Evolutionary conservation across 2,113 vertebrate genomes (phyloP).

Genomic region (Actenoides hombroni): DNA sequence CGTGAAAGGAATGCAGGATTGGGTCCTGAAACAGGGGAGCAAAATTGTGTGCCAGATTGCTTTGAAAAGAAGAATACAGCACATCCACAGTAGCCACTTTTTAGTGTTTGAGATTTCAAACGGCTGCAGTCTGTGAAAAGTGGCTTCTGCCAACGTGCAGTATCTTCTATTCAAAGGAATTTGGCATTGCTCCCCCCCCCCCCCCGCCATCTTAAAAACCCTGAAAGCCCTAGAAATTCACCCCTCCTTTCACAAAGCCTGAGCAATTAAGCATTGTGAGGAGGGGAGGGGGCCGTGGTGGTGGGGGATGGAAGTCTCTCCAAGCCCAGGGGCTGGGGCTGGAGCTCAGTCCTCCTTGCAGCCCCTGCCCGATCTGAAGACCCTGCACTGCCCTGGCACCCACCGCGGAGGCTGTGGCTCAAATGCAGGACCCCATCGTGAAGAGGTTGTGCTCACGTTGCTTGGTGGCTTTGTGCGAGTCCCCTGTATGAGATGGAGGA

Average conservation of each 20-base stretch:
- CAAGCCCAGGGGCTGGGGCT: neutral
- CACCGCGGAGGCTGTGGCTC: fast-evolving
- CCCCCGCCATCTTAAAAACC: neutral
- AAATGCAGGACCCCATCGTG: fast-evolving
- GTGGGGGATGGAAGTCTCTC: neutral
- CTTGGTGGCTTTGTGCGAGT: neutral
- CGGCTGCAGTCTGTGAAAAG: conserved; percentile 44
- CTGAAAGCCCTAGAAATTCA: conserved; percentile 36
- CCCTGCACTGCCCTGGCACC: neutral
- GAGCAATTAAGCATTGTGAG: neutral
- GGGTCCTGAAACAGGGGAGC: conserved; percentile 50
- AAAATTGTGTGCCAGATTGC: conserved; percentile 56
- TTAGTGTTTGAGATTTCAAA: conserved; percentile 66
- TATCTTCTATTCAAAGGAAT: conserved; percentile 57
- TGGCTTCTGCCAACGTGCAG: conserved; percentile 60
- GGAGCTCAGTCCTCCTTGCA: neutral
- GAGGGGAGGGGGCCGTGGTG: neutral
- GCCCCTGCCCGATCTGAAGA: neutral
- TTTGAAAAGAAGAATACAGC: conserved; percentile 66
- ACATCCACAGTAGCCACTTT: conserved; percentile 60
- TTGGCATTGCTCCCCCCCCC: neutral
- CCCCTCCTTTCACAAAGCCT: conserved; percentile 14
- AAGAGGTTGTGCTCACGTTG: neutral
- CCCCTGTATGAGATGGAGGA: neutral
- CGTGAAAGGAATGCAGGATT: conserved; percentile 65